Evolutionary conservation across 2,113 vertebrate genomes (phyloP), one percentile per base, ranked within the genome.

Genomic region (Malurus elegans): DNA sequence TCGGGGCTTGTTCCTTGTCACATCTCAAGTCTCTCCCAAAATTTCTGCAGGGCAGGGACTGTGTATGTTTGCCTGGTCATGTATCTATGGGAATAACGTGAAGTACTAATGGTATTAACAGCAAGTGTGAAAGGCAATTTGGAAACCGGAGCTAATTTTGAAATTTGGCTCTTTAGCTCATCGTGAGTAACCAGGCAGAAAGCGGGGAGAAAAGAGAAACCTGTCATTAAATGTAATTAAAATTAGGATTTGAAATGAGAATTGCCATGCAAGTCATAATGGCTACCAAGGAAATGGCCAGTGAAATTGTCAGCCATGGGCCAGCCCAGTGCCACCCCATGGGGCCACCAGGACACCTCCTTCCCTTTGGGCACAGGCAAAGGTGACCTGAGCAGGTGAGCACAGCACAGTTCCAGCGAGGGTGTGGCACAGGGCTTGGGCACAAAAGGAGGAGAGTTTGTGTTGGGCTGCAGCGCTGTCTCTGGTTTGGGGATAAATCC

Each of bases 1-100:
- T 86, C 62, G 4, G 64, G 82, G 54, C 94, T 94, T 94, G 93
- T 32, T 94, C 65, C 67, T 71, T 92, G 93, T 97, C 96, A 90
- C 91, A 79, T 69, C 90, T 76, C 50, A 62, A 89, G 85, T 5
- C 94, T 90, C 62, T 29, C 62, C 70, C 65, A 21, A 54, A 19
- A 80, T 90, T 74, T 95, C 92, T 96, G 72, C 64, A 40, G 93
- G 88, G 95, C 92, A 71, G 76, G 74, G 75, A 61, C 84, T 88
- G 83, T 54, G 71, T 79, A 7, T 92, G 82, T 96, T 94, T 96
- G 87, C 51, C 75, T 86, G 86, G 64, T 47, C 67, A 47, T 56
- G 92, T 92, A 76, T 90, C 94, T 93, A 66, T 74, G 93, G 92
- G 93, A 93, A 92, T 86, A 86, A 86, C 2, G 1, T 60, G 4